A percentile compares a stretch with the other conserved stretches of the same genome.
Conservation (phyloP, 2,113 vertebrate genomes). For the Sula dactylatra region DNA sequence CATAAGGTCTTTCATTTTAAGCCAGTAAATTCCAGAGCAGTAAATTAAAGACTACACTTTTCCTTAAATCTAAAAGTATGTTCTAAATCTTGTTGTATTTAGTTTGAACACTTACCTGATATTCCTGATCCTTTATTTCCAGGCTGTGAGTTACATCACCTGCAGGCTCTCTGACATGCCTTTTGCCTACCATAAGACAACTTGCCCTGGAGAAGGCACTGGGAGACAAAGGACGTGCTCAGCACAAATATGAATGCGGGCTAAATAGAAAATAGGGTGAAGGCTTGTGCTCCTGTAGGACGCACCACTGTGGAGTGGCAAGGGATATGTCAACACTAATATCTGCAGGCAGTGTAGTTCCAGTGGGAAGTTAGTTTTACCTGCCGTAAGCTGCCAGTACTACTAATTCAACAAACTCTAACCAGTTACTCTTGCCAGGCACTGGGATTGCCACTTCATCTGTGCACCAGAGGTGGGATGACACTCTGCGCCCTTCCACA, state of each 20-base stretch:
- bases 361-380: neutral
- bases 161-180: neutral
- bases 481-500: too few relatives aligned
- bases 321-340: fast-evolving
- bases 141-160: neutral
- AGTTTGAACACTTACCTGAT: neutral
- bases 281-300: neutral
- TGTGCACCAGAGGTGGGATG: neutral
- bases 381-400: neutral
- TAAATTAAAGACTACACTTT: constrained; percentile 47
- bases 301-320: neutral
- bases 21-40: constrained; percentile 46
- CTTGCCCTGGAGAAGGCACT: neutral
- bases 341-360: neutral
- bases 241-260: neutral
- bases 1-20: constrained; percentile 50
- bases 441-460: neutral
- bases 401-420: neutral
- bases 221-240: neutral
- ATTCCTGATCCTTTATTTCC: neutral
- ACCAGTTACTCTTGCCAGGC: neutral
- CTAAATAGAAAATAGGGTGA: neutral
- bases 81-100: constrained; percentile 39
- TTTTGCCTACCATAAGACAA: fast-evolving
- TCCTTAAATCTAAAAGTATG: constrained; percentile 45